Conservation (phyloP, 2,113 vertebrate species). For the Trematomus loennbergii region DNA sequence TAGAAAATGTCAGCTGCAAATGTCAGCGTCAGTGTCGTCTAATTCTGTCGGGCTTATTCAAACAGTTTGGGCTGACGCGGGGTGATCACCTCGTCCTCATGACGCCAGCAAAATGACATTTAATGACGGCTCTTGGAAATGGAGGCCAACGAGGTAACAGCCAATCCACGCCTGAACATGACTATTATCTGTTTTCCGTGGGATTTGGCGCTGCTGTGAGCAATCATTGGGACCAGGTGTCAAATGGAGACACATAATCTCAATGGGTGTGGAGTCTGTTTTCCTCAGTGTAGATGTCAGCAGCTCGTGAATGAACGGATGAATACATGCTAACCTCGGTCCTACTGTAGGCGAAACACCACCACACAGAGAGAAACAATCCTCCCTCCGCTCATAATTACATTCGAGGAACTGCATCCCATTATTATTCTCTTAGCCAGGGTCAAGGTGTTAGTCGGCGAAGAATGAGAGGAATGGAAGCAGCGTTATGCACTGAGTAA, state of each 20-base stretch:
- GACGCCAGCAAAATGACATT: slow-evolving; percentile 54
- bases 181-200: slow-evolving; percentile 21
- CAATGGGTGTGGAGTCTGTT: background rate
- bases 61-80: background rate
- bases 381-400: slow-evolving; percentile 41
- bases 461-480: slow-evolving; percentile 38
- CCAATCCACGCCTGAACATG: background rate
- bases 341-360: slow-evolving; percentile 20
- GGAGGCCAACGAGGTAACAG: background rate
- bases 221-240: background rate
- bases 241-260: background rate
- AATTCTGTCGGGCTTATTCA: slow-evolving; percentile 20
- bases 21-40: slow-evolving; percentile 48
- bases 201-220: background rate
- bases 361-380: background rate
- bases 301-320: background rate
- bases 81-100: background rate
- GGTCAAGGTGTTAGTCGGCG: slow-evolving; percentile 46
- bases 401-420: slow-evolving; percentile 40
- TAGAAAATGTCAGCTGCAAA: slow-evolving; percentile 68
- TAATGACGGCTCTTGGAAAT: slow-evolving; percentile 49
- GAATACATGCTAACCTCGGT: background rate
- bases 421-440: slow-evolving; percentile 38
- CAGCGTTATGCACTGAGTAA: slow-evolving; percentile 34
- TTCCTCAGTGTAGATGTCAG: background rate